Evolutionary conservation across 2,113 vertebrate genomes (phyloP).

Genomic region (Collichthys lucidus): DNA sequence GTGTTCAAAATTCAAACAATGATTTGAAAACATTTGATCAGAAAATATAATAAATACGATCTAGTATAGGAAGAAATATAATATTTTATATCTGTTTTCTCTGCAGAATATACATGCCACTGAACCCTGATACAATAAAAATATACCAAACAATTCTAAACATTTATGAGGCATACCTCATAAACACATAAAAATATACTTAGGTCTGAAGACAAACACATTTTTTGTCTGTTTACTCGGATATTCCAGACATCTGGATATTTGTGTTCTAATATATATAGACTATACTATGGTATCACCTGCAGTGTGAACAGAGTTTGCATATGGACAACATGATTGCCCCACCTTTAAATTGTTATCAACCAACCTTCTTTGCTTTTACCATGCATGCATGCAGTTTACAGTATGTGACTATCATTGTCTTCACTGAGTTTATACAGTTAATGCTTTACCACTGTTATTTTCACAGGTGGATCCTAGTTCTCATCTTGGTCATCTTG

Average conservation of each 20-base stretch:
- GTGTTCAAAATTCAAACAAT: neutral
- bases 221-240: conserved; percentile 45
- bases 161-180: neutral
- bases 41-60: neutral
- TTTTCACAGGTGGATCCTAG: conserved; percentile 63
- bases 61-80: neutral
- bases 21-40: neutral
- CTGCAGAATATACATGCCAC: neutral
- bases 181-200: conserved; percentile 5
- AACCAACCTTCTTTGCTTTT: neutral
- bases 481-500: conserved; percentile 33
- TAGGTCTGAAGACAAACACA: conserved; percentile 34
- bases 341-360: neutral
- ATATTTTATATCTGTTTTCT: neutral
- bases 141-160: neutral
- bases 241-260: conserved; percentile 38
- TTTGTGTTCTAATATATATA: conserved; percentile 10
- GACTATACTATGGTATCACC: neutral
- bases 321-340: neutral
- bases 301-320: neutral
- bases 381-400: neutral
- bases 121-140: neutral
- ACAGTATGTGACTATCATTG: neutral
- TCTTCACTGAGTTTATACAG: neutral
- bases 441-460: neutral